Evolutionary conservation across 2,888 invertebrate species (phyloP).

Genomic region (Tetheella fluctuosa): DNA sequence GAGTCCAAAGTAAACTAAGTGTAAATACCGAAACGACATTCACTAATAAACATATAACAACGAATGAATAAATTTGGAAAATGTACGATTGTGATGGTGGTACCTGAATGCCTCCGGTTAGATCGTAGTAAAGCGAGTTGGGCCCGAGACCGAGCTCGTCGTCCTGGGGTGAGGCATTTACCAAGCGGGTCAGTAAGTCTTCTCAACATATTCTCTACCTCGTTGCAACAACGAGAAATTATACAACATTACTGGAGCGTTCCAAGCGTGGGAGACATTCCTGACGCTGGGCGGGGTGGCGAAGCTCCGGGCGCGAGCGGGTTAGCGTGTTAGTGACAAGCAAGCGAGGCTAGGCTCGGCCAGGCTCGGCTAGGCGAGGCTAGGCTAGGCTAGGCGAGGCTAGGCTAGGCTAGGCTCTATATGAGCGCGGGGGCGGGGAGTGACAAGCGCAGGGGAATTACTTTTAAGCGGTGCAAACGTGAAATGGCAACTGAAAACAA

Average conservation of each 20-base stretch:
- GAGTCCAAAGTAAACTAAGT: slow-evolving; percentile 24
- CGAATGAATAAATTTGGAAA: slow-evolving; percentile 38
- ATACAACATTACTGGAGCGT: slow-evolving; percentile 67
- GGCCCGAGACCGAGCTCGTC: slow-evolving; percentile 82
- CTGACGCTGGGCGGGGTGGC: slow-evolving; percentile 44
- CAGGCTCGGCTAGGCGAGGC: slow-evolving; percentile 34
- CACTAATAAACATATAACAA: slow-evolving; percentile 20
- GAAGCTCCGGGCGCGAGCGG: slow-evolving; percentile 63
- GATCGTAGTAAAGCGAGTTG: slow-evolving; percentile 83
- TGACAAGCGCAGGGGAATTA: slow-evolving; percentile 60
- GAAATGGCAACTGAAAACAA: slow-evolving; percentile 69
- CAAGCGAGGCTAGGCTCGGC: slow-evolving; percentile 46
- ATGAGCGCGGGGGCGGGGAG: slow-evolving; percentile 42
- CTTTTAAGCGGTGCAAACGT: slow-evolving; percentile 70
- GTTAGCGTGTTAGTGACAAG: slow-evolving; percentile 60
- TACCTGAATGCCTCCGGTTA: slow-evolving; percentile 84
- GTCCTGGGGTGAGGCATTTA: slow-evolving; percentile 81
- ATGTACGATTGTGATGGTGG: slow-evolving; percentile 48
- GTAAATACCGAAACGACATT: slow-evolving; percentile 39
- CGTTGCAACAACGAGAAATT: slow-evolving; percentile 74
- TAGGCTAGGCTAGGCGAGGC: slow-evolving; percentile 30
- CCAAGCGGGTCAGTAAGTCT: slow-evolving; percentile 81
- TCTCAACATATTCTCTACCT: slow-evolving; percentile 75
- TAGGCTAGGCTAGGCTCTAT: slow-evolving; percentile 33
- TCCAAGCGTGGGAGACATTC: slow-evolving; percentile 52